phyloP scores from a whole-genome alignment of 2,888 invertebrate genomes.

The Catocala fraxini region DNA sequence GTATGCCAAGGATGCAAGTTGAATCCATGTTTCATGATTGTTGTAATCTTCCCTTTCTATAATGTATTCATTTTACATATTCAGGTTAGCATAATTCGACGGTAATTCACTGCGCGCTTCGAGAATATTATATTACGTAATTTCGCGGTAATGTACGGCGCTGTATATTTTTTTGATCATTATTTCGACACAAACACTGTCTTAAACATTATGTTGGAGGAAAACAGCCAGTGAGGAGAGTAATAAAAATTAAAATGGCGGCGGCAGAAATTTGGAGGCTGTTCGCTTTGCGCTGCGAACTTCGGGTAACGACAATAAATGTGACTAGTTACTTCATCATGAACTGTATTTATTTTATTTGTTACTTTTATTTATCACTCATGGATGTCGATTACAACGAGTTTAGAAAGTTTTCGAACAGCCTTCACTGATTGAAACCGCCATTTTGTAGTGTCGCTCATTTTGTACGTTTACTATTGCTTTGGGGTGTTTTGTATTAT shows the following conservation, averaged over 20 bases:
- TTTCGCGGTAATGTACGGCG: constrained; percentile 19
- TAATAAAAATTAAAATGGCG: constrained; percentile 75
- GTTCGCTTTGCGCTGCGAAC: constrained; percentile 84
- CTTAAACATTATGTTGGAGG: constrained; percentile 82
- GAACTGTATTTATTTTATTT: constrained; percentile 73
- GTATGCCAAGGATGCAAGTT: too few species aligned
- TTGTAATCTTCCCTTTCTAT: too few species aligned
- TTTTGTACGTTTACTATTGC: constrained; percentile 55
- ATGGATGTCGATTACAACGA: constrained; percentile 69
- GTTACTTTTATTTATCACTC: constrained; percentile 73
- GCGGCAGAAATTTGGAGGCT: constrained; percentile 88
- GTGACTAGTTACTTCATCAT: constrained; percentile 72
- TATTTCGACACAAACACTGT: constrained; percentile 90
- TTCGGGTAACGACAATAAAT: constrained; percentile 74
- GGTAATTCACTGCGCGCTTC: constrained; percentile 13
- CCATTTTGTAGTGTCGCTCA: constrained; percentile 78
- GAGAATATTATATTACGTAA: constrained; percentile 32
- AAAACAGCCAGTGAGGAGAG: constrained; percentile 72
- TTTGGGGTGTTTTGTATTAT: constrained; percentile 74
- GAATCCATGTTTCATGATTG: too few species aligned
- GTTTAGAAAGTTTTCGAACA: constrained; percentile 90
- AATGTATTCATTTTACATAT: too few species aligned
- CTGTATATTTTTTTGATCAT: constrained; percentile 33
- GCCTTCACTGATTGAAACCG: constrained; percentile 87
- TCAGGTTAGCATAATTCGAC: constrained; percentile 1